Evolutionary conservation across 2,888 invertebrate genomes (phyloP), one percentile per base, ranked within the genome.

Genomic region (Nomada ruficornis): DNA sequence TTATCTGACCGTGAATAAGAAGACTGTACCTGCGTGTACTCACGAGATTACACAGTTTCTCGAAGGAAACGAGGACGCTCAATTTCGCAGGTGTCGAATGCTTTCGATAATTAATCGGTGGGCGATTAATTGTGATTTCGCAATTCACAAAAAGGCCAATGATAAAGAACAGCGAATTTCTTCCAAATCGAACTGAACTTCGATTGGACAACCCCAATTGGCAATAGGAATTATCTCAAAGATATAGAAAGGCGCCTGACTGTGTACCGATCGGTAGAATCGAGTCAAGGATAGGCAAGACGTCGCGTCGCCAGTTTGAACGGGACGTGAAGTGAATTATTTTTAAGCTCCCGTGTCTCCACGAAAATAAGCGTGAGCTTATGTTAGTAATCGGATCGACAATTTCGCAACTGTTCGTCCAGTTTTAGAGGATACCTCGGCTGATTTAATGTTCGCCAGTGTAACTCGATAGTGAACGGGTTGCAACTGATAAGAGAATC

Each of bases 291-390:
- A 83, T 78, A 71, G 57, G 20, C 54, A 47, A 50, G 63, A 44
- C 57, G 80, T 52, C 50, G 78, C 23, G 11, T 50, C 50, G 5
- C 20, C 54, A 20, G 9, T 71, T 63, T 64, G 44, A 54, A 5
- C 77, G 59, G 67, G 42, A 47, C 70, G 72, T 68, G 59, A 75
- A 75, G 55, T 76, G 69, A 80, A 84, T 83, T 84, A 84, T 84
- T 83, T 84, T 84, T 84, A 77, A 80, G 74, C 44, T 71, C 36
- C 23, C 36, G 62, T 64, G 64, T 71, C 63, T 64, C 63, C 65
- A 64, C 83, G 83, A 83, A 83, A 83, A 83, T 83, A 83, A 83
- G 77, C 74, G 70, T 55, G 83, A 78, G 73, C 83, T 70, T 82
- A 69, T 4, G 82, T 70, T 77, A 55, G 71, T 42, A 77, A 82